Evolutionary conservation across 2,797 vertebrate genomes (phyloP).

Genomic region (Pipistrellus kuhlii): DNA sequence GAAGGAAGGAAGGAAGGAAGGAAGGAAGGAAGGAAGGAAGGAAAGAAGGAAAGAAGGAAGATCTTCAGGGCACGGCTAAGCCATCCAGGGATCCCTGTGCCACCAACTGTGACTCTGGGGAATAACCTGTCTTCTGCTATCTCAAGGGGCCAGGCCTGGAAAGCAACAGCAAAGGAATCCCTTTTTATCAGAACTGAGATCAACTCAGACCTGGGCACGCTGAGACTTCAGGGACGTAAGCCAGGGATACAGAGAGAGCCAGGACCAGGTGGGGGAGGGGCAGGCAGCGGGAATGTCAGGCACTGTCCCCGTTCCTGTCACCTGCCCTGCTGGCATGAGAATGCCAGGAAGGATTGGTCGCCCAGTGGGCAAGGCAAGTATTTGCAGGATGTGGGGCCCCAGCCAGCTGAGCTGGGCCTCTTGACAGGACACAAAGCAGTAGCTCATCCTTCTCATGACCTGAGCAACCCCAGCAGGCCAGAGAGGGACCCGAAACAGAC

Average conservation of each 20-base stretch:
- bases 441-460: background rate
- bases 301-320: background rate
- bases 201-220: background rate
- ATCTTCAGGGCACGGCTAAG: background rate
- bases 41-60: background rate
- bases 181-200: conserved; percentile 12
- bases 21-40: no score
- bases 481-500: background rate
- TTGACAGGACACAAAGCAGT: background rate
- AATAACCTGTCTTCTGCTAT: background rate
- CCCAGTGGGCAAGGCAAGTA: background rate
- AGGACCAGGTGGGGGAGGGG: background rate
- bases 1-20: background rate
- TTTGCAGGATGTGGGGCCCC: background rate
- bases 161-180: background rate
- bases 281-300: no score
- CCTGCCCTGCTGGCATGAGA: background rate
- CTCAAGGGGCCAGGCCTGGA: background rate
- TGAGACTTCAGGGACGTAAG: background rate
- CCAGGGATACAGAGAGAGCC: background rate
- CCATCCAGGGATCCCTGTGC: background rate
- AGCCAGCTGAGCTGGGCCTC: background rate
- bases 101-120: background rate
- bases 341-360: background rate
- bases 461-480: background rate